Evolutionary conservation across 2,888 invertebrate species (phyloP).

Genomic region (Cartodere bifasciata): DNA sequence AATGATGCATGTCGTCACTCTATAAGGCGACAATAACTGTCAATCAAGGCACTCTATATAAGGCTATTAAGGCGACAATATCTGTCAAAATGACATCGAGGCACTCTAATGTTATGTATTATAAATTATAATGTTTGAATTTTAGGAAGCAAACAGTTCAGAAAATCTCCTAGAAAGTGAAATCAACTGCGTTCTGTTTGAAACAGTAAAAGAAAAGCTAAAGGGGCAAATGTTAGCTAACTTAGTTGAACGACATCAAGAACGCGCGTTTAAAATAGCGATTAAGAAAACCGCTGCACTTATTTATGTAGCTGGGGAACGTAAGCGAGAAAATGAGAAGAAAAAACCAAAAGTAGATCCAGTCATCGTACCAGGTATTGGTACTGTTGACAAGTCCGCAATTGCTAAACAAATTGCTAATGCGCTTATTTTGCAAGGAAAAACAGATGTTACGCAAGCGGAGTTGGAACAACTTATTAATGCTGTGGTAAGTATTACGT

Average conservation of each 20-base stretch:
- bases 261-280: conserved; percentile 58
- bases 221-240: conserved; percentile 26
- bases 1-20: no score
- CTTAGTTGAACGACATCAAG: conserved; percentile 43
- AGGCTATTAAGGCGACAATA: no score
- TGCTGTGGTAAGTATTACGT: conserved; percentile 48
- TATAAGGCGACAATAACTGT: no score
- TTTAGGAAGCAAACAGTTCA: conserved; percentile 58
- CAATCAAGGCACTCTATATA: no score
- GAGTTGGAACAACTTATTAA: conserved; percentile 70
- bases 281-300: conserved; percentile 65
- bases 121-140: no score
- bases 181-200: conserved; percentile 60
- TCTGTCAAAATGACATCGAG: no score
- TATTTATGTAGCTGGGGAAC: conserved; percentile 50
- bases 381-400: conserved; percentile 63
- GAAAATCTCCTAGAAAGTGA: conserved; percentile 62
- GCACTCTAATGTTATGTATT: no score
- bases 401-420: conserved; percentile 73
- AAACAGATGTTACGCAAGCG: conserved; percentile 65
- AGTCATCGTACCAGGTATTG: conserved; percentile 53
- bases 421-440: conserved; percentile 65
- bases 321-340: conserved; percentile 32
- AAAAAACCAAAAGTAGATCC: conserved; percentile 31
- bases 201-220: conserved; percentile 65